Base-by-base conservation (phyloP, 92 coral and sea anemone species). In the Pocillopora grandis region DNA sequence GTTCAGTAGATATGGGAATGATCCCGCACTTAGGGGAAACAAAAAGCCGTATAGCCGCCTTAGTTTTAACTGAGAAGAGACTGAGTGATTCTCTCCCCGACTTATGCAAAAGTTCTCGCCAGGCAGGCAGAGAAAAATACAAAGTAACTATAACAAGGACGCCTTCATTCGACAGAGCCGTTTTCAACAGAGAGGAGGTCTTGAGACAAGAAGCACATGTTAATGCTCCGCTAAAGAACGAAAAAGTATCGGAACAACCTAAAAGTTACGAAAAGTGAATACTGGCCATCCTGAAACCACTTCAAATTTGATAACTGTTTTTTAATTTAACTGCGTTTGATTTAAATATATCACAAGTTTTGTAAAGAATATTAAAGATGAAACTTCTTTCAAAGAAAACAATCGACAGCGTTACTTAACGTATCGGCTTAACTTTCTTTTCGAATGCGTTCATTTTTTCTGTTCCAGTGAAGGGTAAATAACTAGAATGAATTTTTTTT, bases 61-160 rank as follows among this genome's bases (percentile, higher is more conserved):
- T 58, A 61, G 35, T 69, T 7, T 58, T 58, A 10, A 48, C 62
- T 35, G 52, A 17, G 20, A 68, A 81, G 23, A 59, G 36, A 19
- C 31, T 81, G 16, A 58, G 70, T n/a, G 85, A 81, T 71, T 81
- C 85, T 7, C 69, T 81, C 14, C 58, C 85, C 7, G 19, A 70
- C 33, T 35, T 70, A 37, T 70, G 19, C 21, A 70, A 70, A 70
- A 15, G 20, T 16, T 4, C 19, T 70, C 75, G 42, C 75, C 31
- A 13, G 7, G 13, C 71, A 0, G 15, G 59, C 2, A 10, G 10
- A n/a, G 77, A 69, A 2, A 71, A 75, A 66, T 6, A 15, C 14
- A 61, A 36, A 12, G 77, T 18, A 33, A 20, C 77, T 1, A 9
- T 37, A 5, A 5, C 68, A 0, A 18, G 33, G 19, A 42, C 55